phyloP scores from a whole-genome alignment of 37 sponge, comb jelly and placozoan genomes.

The Halisarca cf. caerulea region DNA sequence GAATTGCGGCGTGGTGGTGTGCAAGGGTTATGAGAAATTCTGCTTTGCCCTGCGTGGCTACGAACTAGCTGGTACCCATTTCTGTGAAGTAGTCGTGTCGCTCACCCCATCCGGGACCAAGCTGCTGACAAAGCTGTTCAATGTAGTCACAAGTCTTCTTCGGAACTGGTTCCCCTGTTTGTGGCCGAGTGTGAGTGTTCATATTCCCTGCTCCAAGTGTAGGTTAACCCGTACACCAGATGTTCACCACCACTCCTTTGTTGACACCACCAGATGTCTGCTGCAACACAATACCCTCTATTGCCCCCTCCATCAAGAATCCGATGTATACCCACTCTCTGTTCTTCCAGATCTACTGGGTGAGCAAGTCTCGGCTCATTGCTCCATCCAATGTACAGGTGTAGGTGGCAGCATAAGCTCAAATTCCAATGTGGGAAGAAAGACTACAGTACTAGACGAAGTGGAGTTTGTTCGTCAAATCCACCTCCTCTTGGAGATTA shows the following conservation, averaged over 20 bases:
- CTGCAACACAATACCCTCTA: background rate
- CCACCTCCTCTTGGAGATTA: background rate
- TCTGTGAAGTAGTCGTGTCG: conserved; percentile 53
- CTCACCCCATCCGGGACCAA: conserved; percentile 37
- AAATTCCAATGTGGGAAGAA: background rate
- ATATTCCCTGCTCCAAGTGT: conserved; percentile 61
- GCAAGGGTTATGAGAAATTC: background rate
- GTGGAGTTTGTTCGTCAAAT: background rate
- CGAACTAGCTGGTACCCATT: background rate
- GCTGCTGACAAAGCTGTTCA: conserved; percentile 42
- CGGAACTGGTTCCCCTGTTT: conserved; percentile 65
- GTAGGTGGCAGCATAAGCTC: background rate
- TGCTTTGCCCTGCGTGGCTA: conserved; percentile 3
- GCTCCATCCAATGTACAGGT: background rate
- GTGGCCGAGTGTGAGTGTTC: conserved; percentile 44
- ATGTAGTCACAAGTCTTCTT: conserved; percentile 54
- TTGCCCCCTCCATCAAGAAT: conserved; percentile 16
- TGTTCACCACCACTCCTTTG: conserved; percentile 14
- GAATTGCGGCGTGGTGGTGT: background rate
- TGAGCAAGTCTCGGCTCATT: background rate
- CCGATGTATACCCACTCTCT: background rate
- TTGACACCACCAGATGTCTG: conserved; percentile 15
- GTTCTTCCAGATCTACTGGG: conserved; percentile 17
- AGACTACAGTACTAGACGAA: background rate
- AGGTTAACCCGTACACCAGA: background rate